Evolutionary conservation across 2,113 vertebrate genomes (phyloP).

Genomic region (Sceloporus undulatus): DNA sequence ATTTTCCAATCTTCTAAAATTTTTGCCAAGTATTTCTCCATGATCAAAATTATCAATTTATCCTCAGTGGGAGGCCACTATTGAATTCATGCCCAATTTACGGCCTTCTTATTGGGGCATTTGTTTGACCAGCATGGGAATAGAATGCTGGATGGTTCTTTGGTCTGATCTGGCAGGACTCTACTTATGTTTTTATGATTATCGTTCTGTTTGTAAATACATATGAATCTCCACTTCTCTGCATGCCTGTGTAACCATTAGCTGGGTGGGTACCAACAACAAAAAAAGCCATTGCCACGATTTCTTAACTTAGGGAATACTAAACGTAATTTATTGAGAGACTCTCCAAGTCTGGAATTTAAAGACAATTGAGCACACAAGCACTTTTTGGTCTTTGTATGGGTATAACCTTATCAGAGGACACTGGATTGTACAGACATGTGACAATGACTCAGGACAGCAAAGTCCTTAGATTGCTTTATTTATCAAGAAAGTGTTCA

Average conservation of each 20-base stretch:
- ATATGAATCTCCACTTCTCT: not conserved
- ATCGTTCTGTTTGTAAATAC: not conserved
- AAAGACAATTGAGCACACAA: not conserved
- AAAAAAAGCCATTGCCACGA: not conserved
- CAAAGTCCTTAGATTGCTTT: constrained; percentile 17
- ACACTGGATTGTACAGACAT: constrained; percentile 1
- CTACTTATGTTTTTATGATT: not conserved
- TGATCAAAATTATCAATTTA: too few species aligned
- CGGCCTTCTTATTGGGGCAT: too few species aligned
- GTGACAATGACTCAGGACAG: constrained; percentile 25
- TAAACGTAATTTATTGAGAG: not conserved
- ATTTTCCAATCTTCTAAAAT: too few species aligned
- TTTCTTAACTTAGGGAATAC: not conserved
- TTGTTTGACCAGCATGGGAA: too few species aligned
- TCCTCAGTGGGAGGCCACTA: too few species aligned
- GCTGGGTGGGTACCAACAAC: not conserved
- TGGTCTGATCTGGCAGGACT: not conserved
- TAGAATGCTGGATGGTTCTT: not conserved
- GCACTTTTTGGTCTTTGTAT: not conserved
- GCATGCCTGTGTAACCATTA: not conserved
- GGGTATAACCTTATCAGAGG: constrained; percentile 21
- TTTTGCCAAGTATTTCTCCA: too few species aligned
- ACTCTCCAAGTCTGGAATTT: not conserved
- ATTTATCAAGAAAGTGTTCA: constrained; percentile 22
- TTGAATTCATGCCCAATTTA: too few species aligned